Base-by-base conservation (phyloP, 92 coral and sea anemone genomes). In the Paragorgia papillata region DNA sequence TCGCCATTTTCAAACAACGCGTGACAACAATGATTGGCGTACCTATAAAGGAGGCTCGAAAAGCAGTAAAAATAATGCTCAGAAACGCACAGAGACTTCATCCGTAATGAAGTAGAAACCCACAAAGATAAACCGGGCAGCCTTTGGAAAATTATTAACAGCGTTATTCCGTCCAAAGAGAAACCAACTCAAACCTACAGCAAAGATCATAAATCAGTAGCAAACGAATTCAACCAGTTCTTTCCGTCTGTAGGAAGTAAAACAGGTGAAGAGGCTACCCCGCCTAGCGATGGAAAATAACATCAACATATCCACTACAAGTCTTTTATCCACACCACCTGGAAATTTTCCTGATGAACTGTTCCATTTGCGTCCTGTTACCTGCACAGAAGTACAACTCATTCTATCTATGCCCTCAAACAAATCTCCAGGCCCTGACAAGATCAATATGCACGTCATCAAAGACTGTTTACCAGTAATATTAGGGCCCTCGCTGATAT, bases 141-240 rank as follows among this genome's bases (percentile, higher is more conserved):
- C 10, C 69, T 73, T 28, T 73, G 79, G 69, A 53, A 73, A 28
- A 73, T 73, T 48, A 54, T 28, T 50, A 54, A 34, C n/a, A 50
- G 44, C 43, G 10, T 37, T 58, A 57, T 74, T 33, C 80, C 71
- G 18, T 74, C 57, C 49, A 57, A 58, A 74, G 80, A 57, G 56
- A 74, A 74, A 18, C 27, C 44, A 58, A 74, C 53, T 26, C 80
- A 27, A 22, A 68, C 30, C 53, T 74, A 57, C 41, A 74, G n/a
- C n/a, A n/a, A n/a, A n/a, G n/a, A n/a, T n/a, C n/a, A n/a, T n/a
- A 66, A 30, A 56, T 33, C 34, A 65, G 33, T 49, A 29, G 51
- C 60, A 44, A 56, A 69, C 31, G 62, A 69, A 37, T 69, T 69
- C 62, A 69, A 69, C 25, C 31, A 69, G 54, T 44, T 69, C 54